Evolutionary conservation across 2,113 vertebrate species (phyloP), one percentile per base, ranked within the genome.

Genomic region (Elaphurus davidianus): DNA sequence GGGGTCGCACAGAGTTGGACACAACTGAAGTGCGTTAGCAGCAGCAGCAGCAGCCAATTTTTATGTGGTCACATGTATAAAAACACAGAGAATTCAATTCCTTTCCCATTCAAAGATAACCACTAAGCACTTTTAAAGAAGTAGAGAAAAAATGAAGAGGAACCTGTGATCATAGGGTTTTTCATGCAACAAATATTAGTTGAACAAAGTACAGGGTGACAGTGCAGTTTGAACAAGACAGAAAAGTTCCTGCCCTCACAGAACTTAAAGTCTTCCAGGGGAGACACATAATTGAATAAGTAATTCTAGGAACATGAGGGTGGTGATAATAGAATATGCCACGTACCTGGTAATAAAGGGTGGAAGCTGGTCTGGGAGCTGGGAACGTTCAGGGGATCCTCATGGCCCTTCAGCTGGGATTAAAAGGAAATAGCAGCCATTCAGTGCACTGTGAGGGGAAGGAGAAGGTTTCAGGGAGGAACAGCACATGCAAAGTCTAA

Each of bases 1-100:
- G 5, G n/a, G 19, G n/a, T 71, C 5, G 0, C n/a, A 40, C 67
- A 40, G n/a, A 71, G n/a, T 71, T 0, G 0, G 67, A 40, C 36
- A 6, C 10, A 1, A 23, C n/a, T 6, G 19, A 74, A 40, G 5
- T 0, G 1, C 12, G 19, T 23, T 71, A 23, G n/a, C n/a, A 25
- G 67, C 19, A 71, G 64, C 8, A 67, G 16, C 64, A 71, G n/a
- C 67, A 23, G 67, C 36, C 19, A 40, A 36, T 23, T 82, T 84
- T 45, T 62, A 43, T 13, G 91, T 9, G 6, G 47, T 52, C 14
- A 45, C 25, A 15, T 57, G 7, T 30, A 50, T 64, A 78, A 78
- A 97, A 94, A 5, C 3, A 52, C 25, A 93, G 27, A 64, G 8
- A 94, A 90, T 67, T 89, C 21, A 60, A 23, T 86, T 62, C 4